These are phyloP conservation scores for Conger conger DNA, from an alignment of 2,113 vertebrate genomes.

Conservation along the genomic window DNA sequence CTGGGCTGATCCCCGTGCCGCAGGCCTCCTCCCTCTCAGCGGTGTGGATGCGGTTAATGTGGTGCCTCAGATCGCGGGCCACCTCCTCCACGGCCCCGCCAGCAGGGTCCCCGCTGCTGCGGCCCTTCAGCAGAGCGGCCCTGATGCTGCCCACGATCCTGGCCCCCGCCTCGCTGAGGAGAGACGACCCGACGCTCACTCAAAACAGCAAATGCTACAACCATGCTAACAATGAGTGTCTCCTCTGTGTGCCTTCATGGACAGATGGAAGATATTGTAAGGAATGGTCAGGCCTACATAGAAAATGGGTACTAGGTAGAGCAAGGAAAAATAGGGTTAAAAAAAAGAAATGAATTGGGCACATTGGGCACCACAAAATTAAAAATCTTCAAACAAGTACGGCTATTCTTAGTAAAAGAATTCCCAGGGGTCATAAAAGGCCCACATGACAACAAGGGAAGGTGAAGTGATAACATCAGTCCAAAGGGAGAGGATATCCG, in stretches of 20 bases:
- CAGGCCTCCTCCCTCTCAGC: constrained; percentile 57
- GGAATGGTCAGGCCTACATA: too few species aligned
- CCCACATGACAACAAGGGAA: neutral
- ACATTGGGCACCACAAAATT: too few species aligned
- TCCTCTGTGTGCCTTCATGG: too few species aligned
- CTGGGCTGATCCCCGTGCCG: constrained; percentile 82
- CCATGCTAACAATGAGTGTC: too few species aligned
- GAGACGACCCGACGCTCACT: constrained; percentile 42
- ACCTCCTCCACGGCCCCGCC: constrained; percentile 74
- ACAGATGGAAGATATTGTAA: too few species aligned
- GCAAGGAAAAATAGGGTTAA: too few species aligned
- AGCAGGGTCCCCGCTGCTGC: constrained; percentile 72
- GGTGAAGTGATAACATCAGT: constrained; percentile 20
- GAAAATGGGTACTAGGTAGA: too few species aligned
- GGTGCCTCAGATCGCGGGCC: constrained; percentile 75
- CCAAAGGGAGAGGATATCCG: neutral
- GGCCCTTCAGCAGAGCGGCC: constrained; percentile 81
- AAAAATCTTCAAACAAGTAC: neutral
- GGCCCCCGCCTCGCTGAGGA: constrained; percentile 77
- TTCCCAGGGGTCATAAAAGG: neutral
- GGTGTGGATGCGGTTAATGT: constrained; percentile 78
- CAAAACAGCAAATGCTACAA: too few species aligned
- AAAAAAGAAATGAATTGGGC: too few species aligned
- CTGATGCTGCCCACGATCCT: constrained; percentile 80
- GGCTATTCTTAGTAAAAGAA: neutral